Percentiles rank a stretch among this genome's conserved stretches.
These are phyloP conservation scores for Orchesellides sinensis DNA, from an alignment of 2,888 invertebrate genomes.

Conservation along the genomic window DNA sequence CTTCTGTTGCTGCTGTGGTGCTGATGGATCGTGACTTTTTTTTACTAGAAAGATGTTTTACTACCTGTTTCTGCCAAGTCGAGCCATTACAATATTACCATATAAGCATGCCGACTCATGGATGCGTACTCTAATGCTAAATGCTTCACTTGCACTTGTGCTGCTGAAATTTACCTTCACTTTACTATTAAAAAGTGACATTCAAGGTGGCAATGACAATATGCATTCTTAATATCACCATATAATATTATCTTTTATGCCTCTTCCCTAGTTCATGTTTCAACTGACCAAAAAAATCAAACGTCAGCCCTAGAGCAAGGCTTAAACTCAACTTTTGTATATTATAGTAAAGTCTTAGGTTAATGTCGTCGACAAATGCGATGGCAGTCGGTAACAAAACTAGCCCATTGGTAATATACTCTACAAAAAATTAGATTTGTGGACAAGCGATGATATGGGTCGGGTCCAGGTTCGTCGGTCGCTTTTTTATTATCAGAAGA, in stretches of 20 bases:
- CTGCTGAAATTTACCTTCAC: neutral
- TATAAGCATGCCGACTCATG: conserved; percentile 6
- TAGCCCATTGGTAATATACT: conserved; percentile 30
- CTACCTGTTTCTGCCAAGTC: conserved; percentile 52
- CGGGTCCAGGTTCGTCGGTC: conserved; percentile 35
- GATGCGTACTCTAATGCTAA: conserved; percentile 14
- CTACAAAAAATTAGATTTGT: conserved; percentile 30
- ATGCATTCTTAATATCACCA: conserved; percentile 31
- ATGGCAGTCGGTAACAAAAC: neutral
- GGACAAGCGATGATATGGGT: conserved; percentile 35
- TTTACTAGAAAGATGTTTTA: conserved; percentile 36
- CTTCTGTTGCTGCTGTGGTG: neutral
- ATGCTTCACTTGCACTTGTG: conserved; percentile 1
- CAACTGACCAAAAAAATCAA: neutral
- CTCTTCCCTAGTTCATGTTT: conserved; percentile 12
- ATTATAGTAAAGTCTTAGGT: too few species aligned
- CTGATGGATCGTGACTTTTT: conserved; percentile 60
- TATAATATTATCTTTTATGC: neutral
- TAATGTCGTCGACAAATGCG: neutral
- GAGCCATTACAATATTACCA: conserved; percentile 47
- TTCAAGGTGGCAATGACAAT: conserved; percentile 62
- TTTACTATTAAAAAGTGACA: conserved; percentile 49
- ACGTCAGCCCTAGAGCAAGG: neutral
- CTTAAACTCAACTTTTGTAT: conserved; percentile 2
- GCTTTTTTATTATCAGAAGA: conserved; percentile 37